Base-by-base conservation (phyloP, 1,140 invertebrate species). In the Acromyrmex charruanus region DNA sequence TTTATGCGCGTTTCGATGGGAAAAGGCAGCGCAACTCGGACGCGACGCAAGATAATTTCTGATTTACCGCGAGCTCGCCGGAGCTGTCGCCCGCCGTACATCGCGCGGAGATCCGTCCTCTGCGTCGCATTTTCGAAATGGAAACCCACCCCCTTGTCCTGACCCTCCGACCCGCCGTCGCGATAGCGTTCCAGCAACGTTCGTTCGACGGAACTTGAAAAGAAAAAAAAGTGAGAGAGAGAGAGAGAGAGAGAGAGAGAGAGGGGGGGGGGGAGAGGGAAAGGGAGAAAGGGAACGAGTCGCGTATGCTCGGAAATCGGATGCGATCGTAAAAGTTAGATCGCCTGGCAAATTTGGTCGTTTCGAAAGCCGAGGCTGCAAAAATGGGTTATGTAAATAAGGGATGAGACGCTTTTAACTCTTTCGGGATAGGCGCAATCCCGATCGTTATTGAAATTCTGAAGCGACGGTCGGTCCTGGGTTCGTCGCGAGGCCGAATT, bases 11-110 rank as follows among this genome's bases (percentile, higher is more conserved):
- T 93, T 93, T 93, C 92, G 93, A 95, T 94, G 93, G 94, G 92
- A 94, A 94, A 94, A 95, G 94, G 93, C 94, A 94, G 89, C 88
- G 89, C 75, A 84, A 89, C 90, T 91, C 89, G 92, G 91, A 88
- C 92, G 91, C 93, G 92, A 92, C 93, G 89, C 85, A 93, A 95
- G 95, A 95, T 95, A 95, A 95, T 95, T 94, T 94, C 94, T 95
- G 95, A 95, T 95, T 95, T 95, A 95, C 93, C 93, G 94, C 87
- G 86, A 74, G 63, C 69, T 87, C 87, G 80, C 77, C 86, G 80
- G 58, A 66, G 79, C 85, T 85, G 87, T 88, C 80, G 77, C 85
- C 63, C 86, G 86, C 68, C 88, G 89, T 90, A 86, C 87, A 85
- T 88, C 89, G 81, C 58, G 74, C 87, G 77, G 90, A 92, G 87